Evolutionary conservation across 2,888 invertebrate species (phyloP).

Genomic region (Dilophus febrilis): DNA sequence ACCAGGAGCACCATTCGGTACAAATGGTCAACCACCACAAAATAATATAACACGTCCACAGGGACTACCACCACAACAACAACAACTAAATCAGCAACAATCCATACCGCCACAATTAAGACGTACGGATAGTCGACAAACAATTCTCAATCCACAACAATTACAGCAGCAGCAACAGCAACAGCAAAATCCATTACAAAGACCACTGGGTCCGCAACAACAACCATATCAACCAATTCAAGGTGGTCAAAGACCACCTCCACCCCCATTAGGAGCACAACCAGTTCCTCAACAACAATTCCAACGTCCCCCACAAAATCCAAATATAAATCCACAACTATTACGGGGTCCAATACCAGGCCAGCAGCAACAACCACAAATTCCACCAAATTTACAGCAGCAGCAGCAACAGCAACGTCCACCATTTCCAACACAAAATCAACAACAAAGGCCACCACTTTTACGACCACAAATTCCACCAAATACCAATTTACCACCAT

Average conservation of each 20-base stretch:
- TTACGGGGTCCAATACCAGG: neutral
- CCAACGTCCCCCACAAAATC: neutral
- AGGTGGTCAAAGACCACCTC: neutral
- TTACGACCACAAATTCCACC: neutral
- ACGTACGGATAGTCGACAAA: neutral
- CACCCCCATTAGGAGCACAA: neutral
- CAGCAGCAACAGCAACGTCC: neutral
- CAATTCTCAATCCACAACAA: conserved; percentile 1
- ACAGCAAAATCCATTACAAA: neutral
- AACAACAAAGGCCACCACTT: neutral
- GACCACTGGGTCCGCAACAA: neutral
- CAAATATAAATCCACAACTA: neutral
- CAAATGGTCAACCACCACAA: too few relatives aligned
- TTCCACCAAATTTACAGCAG: neutral
- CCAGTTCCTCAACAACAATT: neutral
- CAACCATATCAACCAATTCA: neutral
- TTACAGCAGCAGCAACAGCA: neutral
- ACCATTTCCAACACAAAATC: neutral
- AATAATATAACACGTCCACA: too few relatives aligned
- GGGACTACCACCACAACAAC: conserved; percentile 7
- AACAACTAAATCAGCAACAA: conserved; percentile 9
- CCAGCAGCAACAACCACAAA: neutral
- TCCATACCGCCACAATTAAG: neutral
- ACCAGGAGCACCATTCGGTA: too few relatives aligned
- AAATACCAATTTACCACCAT: neutral